Evolutionary conservation across 2,113 vertebrate genomes (phyloP).

Genomic region (Thalassarche chlororhynchos): DNA sequence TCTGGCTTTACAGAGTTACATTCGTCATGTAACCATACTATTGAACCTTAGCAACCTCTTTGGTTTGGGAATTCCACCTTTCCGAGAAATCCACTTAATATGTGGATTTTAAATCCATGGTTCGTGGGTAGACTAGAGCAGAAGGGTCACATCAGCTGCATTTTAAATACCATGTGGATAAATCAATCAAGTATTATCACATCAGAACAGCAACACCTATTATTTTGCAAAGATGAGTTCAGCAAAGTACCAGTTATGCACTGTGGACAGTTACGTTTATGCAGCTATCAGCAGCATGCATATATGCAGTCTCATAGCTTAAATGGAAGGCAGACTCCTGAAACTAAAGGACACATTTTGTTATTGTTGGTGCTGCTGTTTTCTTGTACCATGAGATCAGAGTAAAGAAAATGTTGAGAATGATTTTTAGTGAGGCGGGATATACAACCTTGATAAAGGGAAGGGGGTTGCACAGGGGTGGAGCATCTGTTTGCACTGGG

Average conservation of each 20-base stretch:
- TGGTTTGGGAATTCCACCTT: conserved; percentile 12
- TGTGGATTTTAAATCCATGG: not conserved
- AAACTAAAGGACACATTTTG: not conserved
- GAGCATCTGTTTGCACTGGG: not conserved
- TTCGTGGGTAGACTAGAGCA: not conserved
- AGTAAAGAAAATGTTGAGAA: not conserved
- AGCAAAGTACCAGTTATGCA: not conserved
- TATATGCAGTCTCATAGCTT: not conserved
- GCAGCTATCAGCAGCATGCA: conserved; percentile 11
- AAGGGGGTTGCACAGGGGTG: not conserved
- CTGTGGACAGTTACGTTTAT: not conserved
- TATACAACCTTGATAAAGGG: not conserved
- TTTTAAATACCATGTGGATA: conserved; percentile 11
- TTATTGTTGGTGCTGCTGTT: not conserved
- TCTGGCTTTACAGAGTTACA: not conserved
- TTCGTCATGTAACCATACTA: not conserved
- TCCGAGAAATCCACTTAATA: not conserved
- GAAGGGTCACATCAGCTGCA: not conserved
- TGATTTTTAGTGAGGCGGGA: not conserved
- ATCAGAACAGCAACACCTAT: not conserved
- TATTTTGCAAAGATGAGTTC: conserved; percentile 14
- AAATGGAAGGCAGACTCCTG: not conserved
- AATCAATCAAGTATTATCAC: conserved; percentile 22
- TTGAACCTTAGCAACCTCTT: not conserved
- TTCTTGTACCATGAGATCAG: not conserved